Conservation (phyloP, 1,140 invertebrate genomes). For the Penaeus vannamei region DNA sequence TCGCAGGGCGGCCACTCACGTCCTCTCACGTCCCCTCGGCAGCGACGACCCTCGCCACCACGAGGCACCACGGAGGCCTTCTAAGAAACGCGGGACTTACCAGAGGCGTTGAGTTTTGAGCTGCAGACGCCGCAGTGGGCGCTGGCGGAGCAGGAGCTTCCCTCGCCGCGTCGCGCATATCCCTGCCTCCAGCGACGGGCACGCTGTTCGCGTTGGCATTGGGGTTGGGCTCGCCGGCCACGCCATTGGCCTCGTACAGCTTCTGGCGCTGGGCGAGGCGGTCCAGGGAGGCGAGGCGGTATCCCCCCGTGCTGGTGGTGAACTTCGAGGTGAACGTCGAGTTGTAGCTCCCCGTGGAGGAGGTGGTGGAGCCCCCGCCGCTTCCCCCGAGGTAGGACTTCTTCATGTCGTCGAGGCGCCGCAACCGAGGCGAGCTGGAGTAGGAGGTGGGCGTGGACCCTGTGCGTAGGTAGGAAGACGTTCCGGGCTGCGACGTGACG, state of each 20-base stretch:
- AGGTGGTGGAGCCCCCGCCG: not conserved
- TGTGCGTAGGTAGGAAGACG: conserved; percentile 46
- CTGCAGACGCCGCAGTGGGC: no score
- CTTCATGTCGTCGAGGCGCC: conserved; percentile 56
- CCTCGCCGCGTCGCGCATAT: no score
- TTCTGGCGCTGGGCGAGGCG: conserved; percentile 80
- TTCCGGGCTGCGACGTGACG: conserved; percentile 45
- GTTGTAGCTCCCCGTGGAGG: conserved; percentile 9
- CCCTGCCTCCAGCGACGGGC: not conserved
- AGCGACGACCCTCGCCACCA: no score
- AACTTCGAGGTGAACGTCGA: conserved; percentile 51
- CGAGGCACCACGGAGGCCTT: no score
- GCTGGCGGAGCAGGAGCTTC: no score
- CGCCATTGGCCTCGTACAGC: conserved; percentile 71
- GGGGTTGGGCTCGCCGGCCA: conserved; percentile 2
- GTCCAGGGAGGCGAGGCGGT: conserved; percentile 79
- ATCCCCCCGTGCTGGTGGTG: conserved; percentile 57
- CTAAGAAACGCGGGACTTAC: no score
- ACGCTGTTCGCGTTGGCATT: not conserved
- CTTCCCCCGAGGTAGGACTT: conserved; percentile 45
- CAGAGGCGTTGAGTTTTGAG: no score
- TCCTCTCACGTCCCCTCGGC: no score
- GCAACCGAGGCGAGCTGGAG: conserved; percentile 46
- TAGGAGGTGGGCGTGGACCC: conserved; percentile 59
- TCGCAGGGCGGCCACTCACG: no score